phyloP scores from a whole-genome alignment of 2,888 invertebrate species.

The Chymomyza amoena region DNA sequence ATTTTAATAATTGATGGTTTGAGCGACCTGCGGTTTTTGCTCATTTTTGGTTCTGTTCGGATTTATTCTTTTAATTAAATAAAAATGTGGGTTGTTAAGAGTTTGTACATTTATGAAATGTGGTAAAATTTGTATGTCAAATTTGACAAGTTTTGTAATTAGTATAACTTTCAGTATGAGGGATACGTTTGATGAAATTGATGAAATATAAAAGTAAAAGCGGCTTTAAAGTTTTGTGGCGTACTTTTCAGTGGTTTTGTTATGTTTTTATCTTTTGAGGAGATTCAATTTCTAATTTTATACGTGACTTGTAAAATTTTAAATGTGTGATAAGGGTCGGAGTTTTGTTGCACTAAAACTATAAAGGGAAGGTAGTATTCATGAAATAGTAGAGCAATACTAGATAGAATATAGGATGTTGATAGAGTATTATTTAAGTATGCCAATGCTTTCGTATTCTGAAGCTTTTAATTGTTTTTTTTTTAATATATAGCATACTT shows the following conservation, averaged over 20 bases:
- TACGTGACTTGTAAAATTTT: too few species aligned
- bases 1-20: slow-evolving; percentile 49
- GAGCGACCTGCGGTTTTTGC: background rate
- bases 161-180: background rate
- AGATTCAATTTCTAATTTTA: too few species aligned
- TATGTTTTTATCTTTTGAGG: slow-evolving; percentile 19
- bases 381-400: too few species aligned
- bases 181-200: background rate
- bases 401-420: too few species aligned
- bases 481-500: background rate
- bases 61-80: background rate
- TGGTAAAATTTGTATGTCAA: background rate
- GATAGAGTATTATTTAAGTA: too few species aligned
- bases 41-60: background rate
- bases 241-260: slow-evolving; percentile 23
- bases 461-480: too few species aligned
- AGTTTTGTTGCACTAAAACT: too few species aligned
- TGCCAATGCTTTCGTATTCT: too few species aligned
- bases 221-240: slow-evolving; percentile 38
- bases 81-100: background rate
- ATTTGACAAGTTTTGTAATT: background rate
- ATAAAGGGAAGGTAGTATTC: too few species aligned
- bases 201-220: background rate
- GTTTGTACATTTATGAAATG: background rate
- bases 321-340: too few species aligned